Evolutionary conservation across 2,888 invertebrate genomes (phyloP), one percentile per base, ranked within the genome.

Genomic region (Hirudinaria manillensis): DNA sequence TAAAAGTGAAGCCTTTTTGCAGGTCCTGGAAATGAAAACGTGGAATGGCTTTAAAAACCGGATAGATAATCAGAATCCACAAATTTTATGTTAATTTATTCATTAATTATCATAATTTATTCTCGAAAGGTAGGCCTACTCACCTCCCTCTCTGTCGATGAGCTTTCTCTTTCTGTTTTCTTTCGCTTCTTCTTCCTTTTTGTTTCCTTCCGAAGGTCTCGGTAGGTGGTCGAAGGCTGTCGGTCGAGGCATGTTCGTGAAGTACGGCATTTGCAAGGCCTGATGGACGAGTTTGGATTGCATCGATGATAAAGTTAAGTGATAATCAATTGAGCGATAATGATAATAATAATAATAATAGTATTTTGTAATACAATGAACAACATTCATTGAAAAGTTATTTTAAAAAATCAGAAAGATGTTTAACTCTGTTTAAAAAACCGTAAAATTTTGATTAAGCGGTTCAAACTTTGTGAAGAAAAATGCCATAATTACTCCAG

Each of bases 201-300:
- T 87, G 34, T 81, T 80, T 2, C 29, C 80, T 72, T 79, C 80
- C 67, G 79, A 77, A 6, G 79, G 79, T 82, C 92, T 87, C 0
- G 96, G 96, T 74, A 96, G 85, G 83, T 91, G 91, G n/a, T 89
- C 86, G 1, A 93, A 93, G 10, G 91, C 87, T 0, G 94, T 91
- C 0, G 96, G 94, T 7, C 92, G 89, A 3, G 96, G 97, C 84
- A 92, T 92, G 83, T 92, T 94, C 80, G 91, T 90, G 84, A 97
- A 97, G 83, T 93, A 97, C 0, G 91, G 87, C 92, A 94, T 92
- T 82, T 92, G 90, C 61, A 97, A 87, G 0, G 93, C 93, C 84
- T 87, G 80, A 1, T n/a, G 1, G 38, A 19, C 13, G 45, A 7
- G n/a, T 7, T 13, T 45, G 16, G 34, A 65, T n/a, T 61, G 10